A percentile compares a stretch with the other conserved stretches of the same genome.
These are phyloP conservation scores for Crocodylus rhombifer DNA, from an alignment of 2,797 vertebrate species.

Conservation along the genomic window DNA sequence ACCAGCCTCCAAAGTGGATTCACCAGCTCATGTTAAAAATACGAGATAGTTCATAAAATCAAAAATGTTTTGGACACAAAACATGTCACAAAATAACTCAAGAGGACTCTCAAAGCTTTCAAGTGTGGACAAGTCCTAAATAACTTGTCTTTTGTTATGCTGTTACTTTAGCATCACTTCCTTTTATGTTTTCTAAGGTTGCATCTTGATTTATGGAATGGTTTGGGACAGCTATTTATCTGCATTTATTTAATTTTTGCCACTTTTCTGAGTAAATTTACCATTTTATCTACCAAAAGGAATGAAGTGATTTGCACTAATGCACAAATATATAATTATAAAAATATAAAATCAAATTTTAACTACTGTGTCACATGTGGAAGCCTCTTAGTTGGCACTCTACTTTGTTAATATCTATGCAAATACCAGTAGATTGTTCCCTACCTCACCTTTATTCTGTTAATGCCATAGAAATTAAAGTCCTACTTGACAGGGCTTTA, in stretches of 20 bases:
- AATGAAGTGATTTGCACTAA: not conserved
- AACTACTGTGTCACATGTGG: not conserved
- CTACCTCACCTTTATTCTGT: too few relatives aligned
- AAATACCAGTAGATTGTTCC: not conserved
- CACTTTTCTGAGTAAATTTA: not conserved
- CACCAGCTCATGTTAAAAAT: not conserved
- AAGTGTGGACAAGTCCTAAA: not conserved
- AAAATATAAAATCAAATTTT: fast-evolving
- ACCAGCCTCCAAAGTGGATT: too few relatives aligned
- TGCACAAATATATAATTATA: not conserved
- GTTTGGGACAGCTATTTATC: not conserved
- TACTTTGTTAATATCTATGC: not conserved
- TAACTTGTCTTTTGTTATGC: not conserved
- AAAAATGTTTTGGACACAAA: too few relatives aligned
- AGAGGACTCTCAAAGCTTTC: not conserved
- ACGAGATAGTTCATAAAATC: too few relatives aligned
- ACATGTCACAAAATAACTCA: too few relatives aligned
- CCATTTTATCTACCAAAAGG: too few relatives aligned
- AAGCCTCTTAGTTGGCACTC: not conserved
- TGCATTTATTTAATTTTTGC: not conserved
- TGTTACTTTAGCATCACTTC: not conserved
- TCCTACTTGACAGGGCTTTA: too few relatives aligned
- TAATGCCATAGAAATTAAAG: too few relatives aligned
- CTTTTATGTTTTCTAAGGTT: not conserved
- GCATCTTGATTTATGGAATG: not conserved